phyloP scores from a whole-genome alignment of 2,888 invertebrate genomes.

The Pilophorus perplexus region DNA sequence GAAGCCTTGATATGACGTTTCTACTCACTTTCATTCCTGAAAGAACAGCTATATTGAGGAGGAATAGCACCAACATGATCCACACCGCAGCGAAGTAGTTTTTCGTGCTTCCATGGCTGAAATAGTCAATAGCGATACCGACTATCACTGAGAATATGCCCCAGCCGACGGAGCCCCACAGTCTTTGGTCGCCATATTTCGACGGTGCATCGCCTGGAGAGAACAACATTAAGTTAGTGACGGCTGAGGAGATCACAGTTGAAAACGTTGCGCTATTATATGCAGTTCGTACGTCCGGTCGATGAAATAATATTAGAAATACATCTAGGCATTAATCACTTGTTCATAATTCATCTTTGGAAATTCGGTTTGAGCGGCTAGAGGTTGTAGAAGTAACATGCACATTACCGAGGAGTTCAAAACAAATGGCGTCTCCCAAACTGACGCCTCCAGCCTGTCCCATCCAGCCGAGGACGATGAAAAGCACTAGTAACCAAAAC shows the following conservation, averaged over 20 bases:
- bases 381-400: too few relatives aligned
- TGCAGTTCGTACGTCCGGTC: too few relatives aligned
- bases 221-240: too few relatives aligned
- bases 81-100: slow-evolving; percentile 80
- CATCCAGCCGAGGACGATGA: slow-evolving; percentile 77
- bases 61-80: slow-evolving; percentile 65
- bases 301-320: too few relatives aligned
- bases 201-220: slow-evolving; percentile 56
- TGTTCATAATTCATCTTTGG: too few relatives aligned
- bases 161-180: slow-evolving; percentile 88
- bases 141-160: slow-evolving; percentile 73
- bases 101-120: slow-evolving; percentile 66
- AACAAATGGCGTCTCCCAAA: slow-evolving; percentile 85
- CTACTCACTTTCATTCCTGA: slow-evolving; percentile 56
- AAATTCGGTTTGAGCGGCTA: too few relatives aligned
- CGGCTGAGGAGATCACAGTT: too few relatives aligned
- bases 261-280: too few relatives aligned
- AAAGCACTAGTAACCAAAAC: slow-evolving; percentile 75
- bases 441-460: slow-evolving; percentile 84
- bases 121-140: slow-evolving; percentile 73
- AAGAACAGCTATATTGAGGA: slow-evolving; percentile 66
- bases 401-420: slow-evolving; percentile 75
- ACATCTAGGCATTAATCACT: too few relatives aligned
- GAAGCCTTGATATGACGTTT: background rate
- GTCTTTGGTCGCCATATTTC: slow-evolving; percentile 78